Conservation (phyloP, 2,888 invertebrate species). For the Cremastinae sp. region DNA sequence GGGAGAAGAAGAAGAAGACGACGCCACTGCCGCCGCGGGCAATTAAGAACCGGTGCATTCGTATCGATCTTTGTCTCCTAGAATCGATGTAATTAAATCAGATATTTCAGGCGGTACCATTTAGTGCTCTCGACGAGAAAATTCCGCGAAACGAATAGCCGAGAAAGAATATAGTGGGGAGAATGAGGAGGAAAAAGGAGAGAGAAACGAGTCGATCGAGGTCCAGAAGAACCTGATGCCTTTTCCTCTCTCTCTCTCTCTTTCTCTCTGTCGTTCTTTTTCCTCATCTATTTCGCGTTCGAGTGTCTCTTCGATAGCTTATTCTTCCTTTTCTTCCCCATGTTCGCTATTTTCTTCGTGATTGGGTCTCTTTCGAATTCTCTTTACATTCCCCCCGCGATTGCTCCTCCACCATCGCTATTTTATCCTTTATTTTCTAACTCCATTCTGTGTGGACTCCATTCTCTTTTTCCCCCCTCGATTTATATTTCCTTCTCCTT, state of each 20-base stretch:
- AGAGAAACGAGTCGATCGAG: constrained; percentile 25
- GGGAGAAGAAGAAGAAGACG: constrained; percentile 42
- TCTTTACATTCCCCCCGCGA: constrained; percentile 8
- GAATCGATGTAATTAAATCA: constrained; percentile 78
- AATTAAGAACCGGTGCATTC: constrained; percentile 75
- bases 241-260: constrained; percentile 54
- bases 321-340: constrained; percentile 41
- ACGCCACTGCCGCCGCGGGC: constrained; percentile 62
- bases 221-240: constrained; percentile 67
- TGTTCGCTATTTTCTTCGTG: constrained; percentile 8
- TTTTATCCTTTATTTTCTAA: constrained; percentile 4
- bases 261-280: constrained; percentile 29
- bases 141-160: constrained; percentile 70
- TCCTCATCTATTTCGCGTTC: constrained; percentile 32
- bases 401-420: background rate
- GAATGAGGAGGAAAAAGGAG: constrained; percentile 19
- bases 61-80: constrained; percentile 77
- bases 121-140: constrained; percentile 67
- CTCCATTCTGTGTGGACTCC: constrained; percentile 9
- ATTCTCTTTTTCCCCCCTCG: constrained; percentile 21
- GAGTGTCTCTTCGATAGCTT: constrained; percentile 9
- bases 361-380: constrained; percentile 29
- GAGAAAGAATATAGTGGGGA: constrained; percentile 21
- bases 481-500: constrained; percentile 42
- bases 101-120: constrained; percentile 77